These are phyloP conservation scores for Leptobrachium leishanense DNA, from an alignment of 2,113 vertebrate species.

Conservation along the genomic window DNA sequence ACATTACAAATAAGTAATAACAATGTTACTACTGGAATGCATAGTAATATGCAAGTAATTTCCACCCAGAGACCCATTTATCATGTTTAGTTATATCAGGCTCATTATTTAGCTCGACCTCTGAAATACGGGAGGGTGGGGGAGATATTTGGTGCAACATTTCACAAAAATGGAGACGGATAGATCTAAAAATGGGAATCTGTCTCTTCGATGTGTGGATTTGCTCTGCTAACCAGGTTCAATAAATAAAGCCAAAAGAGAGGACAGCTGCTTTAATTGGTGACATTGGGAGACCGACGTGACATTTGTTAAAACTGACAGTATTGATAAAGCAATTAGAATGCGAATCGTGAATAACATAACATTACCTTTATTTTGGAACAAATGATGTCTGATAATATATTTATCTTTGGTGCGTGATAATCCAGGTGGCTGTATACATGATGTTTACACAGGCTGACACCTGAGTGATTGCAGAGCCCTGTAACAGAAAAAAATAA, in stretches of 20 bases:
- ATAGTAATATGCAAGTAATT: not conserved
- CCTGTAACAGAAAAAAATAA: not conserved
- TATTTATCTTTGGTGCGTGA: not conserved
- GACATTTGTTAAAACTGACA: conserved; percentile 17
- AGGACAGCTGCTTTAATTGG: conserved; percentile 18
- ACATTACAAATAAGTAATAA: not conserved
- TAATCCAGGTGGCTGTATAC: conserved; percentile 1
- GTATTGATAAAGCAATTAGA: conserved; percentile 34
- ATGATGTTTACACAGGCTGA: conserved; percentile 4
- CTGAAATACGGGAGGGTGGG: not conserved
- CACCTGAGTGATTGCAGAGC: not conserved
- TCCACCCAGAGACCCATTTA: not conserved
- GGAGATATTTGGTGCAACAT: not conserved
- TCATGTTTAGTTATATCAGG: not conserved
- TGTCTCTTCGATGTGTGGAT: not conserved
- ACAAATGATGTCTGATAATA: conserved; percentile 7
- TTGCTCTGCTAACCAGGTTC: conserved; percentile 4
- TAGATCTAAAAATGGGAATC: not conserved
- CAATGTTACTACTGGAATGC: not conserved
- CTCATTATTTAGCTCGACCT: not conserved
- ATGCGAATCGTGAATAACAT: conserved; percentile 13
- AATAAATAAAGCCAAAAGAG: conserved; percentile 6
- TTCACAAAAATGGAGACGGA: not conserved
- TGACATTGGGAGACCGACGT: conserved; percentile 3
- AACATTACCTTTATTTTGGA: conserved; percentile 1